Evolutionary conservation across 2,888 invertebrate genomes (phyloP).

Genomic region (Eupithecia insigniata): DNA sequence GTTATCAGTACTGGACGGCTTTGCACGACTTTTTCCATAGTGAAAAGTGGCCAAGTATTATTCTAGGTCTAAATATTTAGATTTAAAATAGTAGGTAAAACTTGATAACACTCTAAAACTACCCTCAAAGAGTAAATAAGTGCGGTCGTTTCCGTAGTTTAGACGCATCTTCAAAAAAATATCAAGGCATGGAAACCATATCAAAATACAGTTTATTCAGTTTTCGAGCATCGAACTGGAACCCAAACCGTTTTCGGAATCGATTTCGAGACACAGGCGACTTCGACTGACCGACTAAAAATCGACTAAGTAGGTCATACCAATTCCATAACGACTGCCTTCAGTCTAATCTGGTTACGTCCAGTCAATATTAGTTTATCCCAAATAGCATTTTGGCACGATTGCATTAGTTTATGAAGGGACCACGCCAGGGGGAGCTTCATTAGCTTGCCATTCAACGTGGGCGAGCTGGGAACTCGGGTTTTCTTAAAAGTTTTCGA

Average conservation of each 20-base stretch:
- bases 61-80: no score
- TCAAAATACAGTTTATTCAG: no score
- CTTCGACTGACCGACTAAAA: not conserved
- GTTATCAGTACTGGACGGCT: not conserved
- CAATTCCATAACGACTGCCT: slow-evolving; percentile 20
- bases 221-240: not conserved
- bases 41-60: no score
- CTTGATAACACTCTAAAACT: no score
- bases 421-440: slow-evolving; percentile 10
- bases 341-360: slow-evolving; percentile 16
- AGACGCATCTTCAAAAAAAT: no score
- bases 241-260: not conserved
- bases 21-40: not conserved
- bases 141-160: no score
- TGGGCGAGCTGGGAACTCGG: slow-evolving; percentile 5
- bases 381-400: slow-evolving; percentile 17
- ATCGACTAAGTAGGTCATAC: slow-evolving; percentile 23
- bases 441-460: slow-evolving; percentile 24
- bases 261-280: not conserved
- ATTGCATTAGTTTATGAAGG: slow-evolving; percentile 13
- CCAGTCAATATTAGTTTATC: slow-evolving; percentile 20
- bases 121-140: not conserved
- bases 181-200: no score
- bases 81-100: no score
- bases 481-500: slow-evolving; percentile 8